Percentiles rank a stretch among this genome's conserved stretches.
phyloP scores from a whole-genome alignment of 35 echinoderm and acorn worm species.

The Holothuria glaberrima region DNA sequence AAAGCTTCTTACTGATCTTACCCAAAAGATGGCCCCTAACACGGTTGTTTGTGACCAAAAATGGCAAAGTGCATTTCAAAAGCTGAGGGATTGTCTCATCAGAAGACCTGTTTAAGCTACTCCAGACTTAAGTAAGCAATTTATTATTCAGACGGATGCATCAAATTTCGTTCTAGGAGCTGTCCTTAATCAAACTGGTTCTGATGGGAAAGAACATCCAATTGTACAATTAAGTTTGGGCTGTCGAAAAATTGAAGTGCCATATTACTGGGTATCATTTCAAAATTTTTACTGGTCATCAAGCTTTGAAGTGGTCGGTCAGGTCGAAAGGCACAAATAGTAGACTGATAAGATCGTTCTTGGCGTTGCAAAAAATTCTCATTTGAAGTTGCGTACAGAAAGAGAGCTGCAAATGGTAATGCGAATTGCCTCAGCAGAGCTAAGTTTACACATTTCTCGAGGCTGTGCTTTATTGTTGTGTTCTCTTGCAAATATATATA shows the following conservation, averaged over 20 bases:
- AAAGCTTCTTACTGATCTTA: conserved; percentile 36
- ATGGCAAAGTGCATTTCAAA: conserved; percentile 28
- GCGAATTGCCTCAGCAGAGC: not conserved
- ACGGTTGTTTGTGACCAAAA: not conserved
- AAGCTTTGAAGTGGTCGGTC: conserved; percentile 32
- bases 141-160: conserved; percentile 31
- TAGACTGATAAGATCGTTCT: conserved; percentile 42
- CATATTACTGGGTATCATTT: not conserved
- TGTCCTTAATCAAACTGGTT: conserved; percentile 9
- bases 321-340: conserved; percentile 20
- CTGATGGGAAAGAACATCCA: conserved; percentile 50
- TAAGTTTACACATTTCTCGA: too few species aligned
- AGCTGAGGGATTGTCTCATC: not conserved
- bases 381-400: conserved; percentile 5
- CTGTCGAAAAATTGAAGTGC: not conserved
- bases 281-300: too few species aligned
- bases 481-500: too few species aligned
- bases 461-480: too few species aligned
- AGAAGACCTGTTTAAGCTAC: not conserved
- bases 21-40: not conserved
- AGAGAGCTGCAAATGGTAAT: conserved; percentile 25
- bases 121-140: not conserved
- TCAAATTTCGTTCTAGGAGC: conserved; percentile 12
- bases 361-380: conserved; percentile 28
- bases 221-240: conserved; percentile 26